Evolutionary conservation across 2,797 vertebrate genomes (phyloP), one percentile per base, ranked within the genome.

Genomic region (Tauraco hartlaubi): DNA sequence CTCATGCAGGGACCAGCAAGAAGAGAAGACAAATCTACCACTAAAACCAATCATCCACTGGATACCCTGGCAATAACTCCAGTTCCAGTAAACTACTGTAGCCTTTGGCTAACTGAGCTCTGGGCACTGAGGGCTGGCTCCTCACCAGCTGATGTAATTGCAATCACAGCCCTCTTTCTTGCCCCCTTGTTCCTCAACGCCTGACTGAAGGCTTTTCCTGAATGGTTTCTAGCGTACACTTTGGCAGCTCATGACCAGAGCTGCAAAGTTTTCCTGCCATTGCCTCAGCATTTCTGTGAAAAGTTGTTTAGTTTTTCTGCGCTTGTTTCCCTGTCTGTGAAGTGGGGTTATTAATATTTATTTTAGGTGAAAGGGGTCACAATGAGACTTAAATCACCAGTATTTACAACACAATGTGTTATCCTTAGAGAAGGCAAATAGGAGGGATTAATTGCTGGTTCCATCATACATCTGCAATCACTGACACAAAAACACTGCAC

Each of bases 91-190:
- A 94, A 84, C 12, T 80, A 72, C n/a, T 12, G 3, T 3, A 84
- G 44, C 73, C 79, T 88, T 94, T 92, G 88, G 88, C 88, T 92
- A 85, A 33, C 58, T 13, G 82, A 84, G 71, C 55, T 73, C 88
- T 76, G 91, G 92, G 55, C 82, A 71, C 37, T 1, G 23, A 71
- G 75, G 73, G 61, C 49, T 94, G 86, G 87, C 87, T 85, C 63
- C 71, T 91, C 80, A 67, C 44, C 88, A 90, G 83, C 59, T 76
- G 85, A 62, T 90, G 52, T 83, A 82, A 92, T 92, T 88, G 73
- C 49, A 80, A 48, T 80, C 88, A 85, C 55, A 91, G 7, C 75
- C 68, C 61, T 90, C 26, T 35, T 90, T 91, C 88, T 91, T 92
- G 90, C 88, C 93, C 82, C 51, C 37, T 78, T 71, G 76, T 48